Evolutionary conservation across 2,797 vertebrate species (phyloP).

Genomic region (Megalops cyprinoides): DNA sequence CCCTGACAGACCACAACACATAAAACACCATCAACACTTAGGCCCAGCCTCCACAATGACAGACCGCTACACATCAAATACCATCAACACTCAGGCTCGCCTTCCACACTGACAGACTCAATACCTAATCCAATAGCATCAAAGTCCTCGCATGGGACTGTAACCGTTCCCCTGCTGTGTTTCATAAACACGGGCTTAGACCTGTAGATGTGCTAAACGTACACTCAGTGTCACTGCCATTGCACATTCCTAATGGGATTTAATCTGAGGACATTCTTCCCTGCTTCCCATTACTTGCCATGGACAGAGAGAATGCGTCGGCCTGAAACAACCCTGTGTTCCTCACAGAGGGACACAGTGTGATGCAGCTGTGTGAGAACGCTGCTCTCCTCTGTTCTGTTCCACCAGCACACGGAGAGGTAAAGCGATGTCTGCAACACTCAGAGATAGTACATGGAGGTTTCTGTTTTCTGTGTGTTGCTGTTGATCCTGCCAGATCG

Average conservation of each 20-base stretch:
- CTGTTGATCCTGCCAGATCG: too few relatives aligned
- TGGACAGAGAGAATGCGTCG: neutral
- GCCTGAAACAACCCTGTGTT: too few relatives aligned
- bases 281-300: neutral
- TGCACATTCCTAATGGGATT: neutral
- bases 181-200: neutral
- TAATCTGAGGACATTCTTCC: neutral
- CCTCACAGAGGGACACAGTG: too few relatives aligned
- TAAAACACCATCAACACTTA: neutral
- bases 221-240: neutral
- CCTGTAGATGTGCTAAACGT: neutral
- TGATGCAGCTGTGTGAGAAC: too few relatives aligned
- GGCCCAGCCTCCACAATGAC: neutral
- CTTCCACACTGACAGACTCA: neutral
- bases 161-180: neutral
- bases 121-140: conserved; percentile 6
- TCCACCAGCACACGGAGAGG: too few relatives aligned
- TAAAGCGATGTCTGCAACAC: too few relatives aligned
- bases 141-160: neutral
- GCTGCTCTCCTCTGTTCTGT: too few relatives aligned
- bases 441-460: too few relatives aligned
- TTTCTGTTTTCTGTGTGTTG: too few relatives aligned
- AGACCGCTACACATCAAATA: conserved; percentile 6
- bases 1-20: neutral
- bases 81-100: neutral